Evolutionary conservation across 2,797 vertebrate species (phyloP).

Genomic region (Pyrrhura leucotis): DNA sequence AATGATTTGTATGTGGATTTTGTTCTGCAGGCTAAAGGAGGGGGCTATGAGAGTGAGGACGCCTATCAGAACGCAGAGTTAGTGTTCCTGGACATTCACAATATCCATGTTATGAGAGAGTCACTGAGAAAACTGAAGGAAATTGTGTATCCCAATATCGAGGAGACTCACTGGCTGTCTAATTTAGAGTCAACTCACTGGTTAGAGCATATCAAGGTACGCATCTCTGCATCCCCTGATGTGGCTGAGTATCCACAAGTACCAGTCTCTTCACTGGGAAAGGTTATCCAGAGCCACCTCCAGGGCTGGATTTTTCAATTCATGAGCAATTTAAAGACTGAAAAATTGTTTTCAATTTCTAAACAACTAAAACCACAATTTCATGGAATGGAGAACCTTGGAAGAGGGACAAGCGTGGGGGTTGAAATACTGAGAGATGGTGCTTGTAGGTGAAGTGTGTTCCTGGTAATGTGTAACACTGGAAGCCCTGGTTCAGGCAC

Average conservation of each 20-base stretch:
- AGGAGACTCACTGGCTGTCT: conserved; percentile 95
- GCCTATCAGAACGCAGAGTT: conserved; percentile 98
- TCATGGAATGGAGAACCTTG: neutral
- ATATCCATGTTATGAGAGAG: conserved; percentile 98
- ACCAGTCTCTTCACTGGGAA: neutral
- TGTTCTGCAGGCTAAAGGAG: conserved; percentile 90
- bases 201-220: conserved; percentile 98
- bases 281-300: neutral
- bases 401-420: neutral
- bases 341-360: neutral
- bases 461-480: neutral
- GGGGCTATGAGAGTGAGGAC: conserved; percentile 96
- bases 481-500: neutral
- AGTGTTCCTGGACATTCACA: conserved; percentile 96
- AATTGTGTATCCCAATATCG: conserved; percentile 93
- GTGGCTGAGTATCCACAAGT: neutral
- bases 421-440: neutral
- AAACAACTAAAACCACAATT: neutral
- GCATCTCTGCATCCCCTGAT: neutral
- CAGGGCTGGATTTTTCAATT: neutral
- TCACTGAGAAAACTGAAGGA: conserved; percentile 95
- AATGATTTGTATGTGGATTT: neutral
- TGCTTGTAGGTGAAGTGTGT: neutral
- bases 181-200: conserved; percentile 97
- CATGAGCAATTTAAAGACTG: neutral